Evolutionary conservation across 2,797 vertebrate species (phyloP), one percentile per base, ranked within the genome.

Genomic region (Lutjanus campechanus): DNA sequence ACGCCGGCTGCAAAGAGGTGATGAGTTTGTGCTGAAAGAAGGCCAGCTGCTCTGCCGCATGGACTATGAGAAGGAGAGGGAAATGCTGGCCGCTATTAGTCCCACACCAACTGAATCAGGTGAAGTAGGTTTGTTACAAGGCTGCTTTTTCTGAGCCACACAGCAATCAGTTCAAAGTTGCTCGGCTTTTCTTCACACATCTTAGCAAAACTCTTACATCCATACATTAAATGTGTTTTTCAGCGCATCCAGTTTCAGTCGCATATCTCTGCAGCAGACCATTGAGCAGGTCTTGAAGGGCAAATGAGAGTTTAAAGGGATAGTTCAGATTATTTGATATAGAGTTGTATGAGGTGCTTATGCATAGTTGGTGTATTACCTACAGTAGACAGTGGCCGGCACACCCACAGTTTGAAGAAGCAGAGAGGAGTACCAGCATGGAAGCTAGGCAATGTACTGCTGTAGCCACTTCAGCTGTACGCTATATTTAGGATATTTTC

Each of bases 21-120:
- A 98, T 16, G 97, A 97, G 95, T 97, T 97, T 53, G 97, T 97
- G 81, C 94, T 98, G 82, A 98, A 97, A 79, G 97, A 97, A 85
- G 97, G 97, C 59, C 97, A 97, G 93, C 96, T 97, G 89, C 95
- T 98, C 43, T 97, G 97, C 69, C 96, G 97, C 70, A 95, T 96
- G 5, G 97, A 98, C 95, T 97, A 97, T 12, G 97, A 97, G 92
- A 97, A 97, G 92, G 97, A 98, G 93, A 94, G 95, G 82, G 97
- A 97, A 89, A 97, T 97, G 97, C 92, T 97, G 59, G 96, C 97
- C 0, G 94, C 96, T 6, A 96, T 97, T 88, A 97, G 97, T 79
- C 96, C 97, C 0, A 95, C 96, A 0, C 97, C 96, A 47, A 97
- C 96, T 0, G 97, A 97, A 82, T 97, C 97, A 43, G 96, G 97